A percentile compares a stretch with the other conserved stretches of the same genome.
phyloP scores from a whole-genome alignment of 2,113 vertebrate genomes.

The Leptosomus discolor region DNA sequence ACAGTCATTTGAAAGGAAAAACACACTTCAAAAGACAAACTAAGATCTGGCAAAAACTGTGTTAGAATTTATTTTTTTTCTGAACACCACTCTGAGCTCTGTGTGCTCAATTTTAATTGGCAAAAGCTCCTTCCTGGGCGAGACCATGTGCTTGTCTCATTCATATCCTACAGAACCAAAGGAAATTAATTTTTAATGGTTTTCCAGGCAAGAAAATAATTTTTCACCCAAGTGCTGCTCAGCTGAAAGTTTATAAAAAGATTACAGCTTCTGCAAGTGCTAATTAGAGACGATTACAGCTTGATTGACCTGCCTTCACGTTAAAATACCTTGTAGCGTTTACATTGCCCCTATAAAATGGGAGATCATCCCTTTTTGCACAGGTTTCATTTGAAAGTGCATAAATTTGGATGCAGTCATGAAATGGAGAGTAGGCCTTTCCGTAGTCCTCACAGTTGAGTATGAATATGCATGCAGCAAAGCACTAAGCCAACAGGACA shows the following conservation, averaged over 20 bases:
- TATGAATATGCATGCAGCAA: not conserved
- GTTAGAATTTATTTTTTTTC: not conserved
- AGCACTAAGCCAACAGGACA: not conserved
- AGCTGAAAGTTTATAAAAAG: not conserved
- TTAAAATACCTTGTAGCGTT: not conserved
- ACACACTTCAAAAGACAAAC: not conserved
- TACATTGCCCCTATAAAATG: not conserved
- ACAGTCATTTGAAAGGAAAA: not conserved
- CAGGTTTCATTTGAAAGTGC: not conserved
- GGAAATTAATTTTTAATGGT: conserved; percentile 35
- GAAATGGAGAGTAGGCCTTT: not conserved
- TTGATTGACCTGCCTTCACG: not conserved
- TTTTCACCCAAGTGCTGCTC: not conserved
- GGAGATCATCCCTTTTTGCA: not conserved
- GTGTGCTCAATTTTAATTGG: not conserved
- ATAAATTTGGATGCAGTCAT: not conserved
- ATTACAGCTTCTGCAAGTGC: not conserved
- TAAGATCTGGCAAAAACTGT: not conserved
- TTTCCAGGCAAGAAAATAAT: not conserved
- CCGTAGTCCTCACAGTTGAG: not conserved
- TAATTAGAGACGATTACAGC: conserved; percentile 31
- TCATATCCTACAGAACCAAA: not conserved
- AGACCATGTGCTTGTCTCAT: not conserved
- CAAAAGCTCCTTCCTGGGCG: not conserved
- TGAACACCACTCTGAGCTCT: not conserved